phyloP scores from a whole-genome alignment of 2,797 vertebrate genomes.

The Buceros bicornis region DNA sequence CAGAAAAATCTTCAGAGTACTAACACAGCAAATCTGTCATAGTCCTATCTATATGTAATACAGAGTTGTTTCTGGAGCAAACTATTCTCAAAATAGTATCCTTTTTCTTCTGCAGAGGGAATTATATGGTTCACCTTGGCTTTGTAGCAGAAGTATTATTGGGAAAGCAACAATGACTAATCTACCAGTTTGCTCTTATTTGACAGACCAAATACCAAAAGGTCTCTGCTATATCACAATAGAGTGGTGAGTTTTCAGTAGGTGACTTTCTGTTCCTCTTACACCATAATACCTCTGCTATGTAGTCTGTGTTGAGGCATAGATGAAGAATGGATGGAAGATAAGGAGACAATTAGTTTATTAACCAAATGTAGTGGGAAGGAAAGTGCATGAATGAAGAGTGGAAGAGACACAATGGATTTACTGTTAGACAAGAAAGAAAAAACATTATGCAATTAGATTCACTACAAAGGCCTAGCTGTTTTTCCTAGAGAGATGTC shows the following conservation, averaged over 20 bases:
- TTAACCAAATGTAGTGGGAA: background rate
- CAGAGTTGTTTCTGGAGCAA: background rate
- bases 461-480: background rate
- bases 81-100: background rate
- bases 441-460: background rate
- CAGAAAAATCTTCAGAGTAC: background rate
- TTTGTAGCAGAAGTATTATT: background rate
- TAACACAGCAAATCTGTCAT: background rate
- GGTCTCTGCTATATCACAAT: background rate
- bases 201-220: background rate
- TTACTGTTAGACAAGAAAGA: background rate
- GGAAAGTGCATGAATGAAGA: background rate
- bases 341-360: background rate
- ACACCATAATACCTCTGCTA: background rate
- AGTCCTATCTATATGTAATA: background rate
- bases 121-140: background rate
- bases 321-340: background rate
- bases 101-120: background rate
- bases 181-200: background rate
- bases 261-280: background rate
- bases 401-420: background rate
- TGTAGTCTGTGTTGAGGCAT: background rate
- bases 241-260: background rate
- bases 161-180: background rate
- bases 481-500: background rate